Percentiles rank a stretch among this genome's conserved stretches.
Conservation (phyloP, 2,888 invertebrate genomes). For the Stenodema calcarata region DNA sequence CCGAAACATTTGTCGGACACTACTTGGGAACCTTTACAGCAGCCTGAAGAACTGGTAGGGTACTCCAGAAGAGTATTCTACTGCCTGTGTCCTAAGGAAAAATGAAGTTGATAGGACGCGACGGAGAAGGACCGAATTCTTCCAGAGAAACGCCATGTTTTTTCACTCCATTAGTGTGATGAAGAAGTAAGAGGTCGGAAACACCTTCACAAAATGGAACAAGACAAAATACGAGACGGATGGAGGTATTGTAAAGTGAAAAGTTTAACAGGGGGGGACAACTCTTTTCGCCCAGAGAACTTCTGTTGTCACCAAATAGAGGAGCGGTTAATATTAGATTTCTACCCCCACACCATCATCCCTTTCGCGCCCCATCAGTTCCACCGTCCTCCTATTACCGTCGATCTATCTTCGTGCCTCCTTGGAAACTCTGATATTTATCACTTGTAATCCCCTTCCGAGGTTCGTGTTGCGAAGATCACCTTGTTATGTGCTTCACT, state of each 20-base stretch:
- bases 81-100: background rate
- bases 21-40: no score
- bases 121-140: background rate
- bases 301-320: slow-evolving; percentile 25
- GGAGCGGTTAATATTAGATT: slow-evolving; percentile 6
- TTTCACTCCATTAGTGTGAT: slow-evolving; percentile 11
- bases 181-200: background rate
- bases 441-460: background rate
- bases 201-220: slow-evolving; percentile 29
- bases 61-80: no score
- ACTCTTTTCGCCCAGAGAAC: background rate
- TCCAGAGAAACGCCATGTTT: background rate
- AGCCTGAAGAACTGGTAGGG: no score
- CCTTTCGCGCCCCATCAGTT: background rate
- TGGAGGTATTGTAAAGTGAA: slow-evolving; percentile 9
- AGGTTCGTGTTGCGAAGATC: background rate
- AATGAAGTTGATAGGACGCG: background rate
- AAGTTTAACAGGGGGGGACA: background rate
- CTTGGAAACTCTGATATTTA: background rate
- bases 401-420: background rate
- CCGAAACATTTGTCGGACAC: no score
- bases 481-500: background rate
- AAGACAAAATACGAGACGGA: background rate
- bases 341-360: slow-evolving; percentile 1
- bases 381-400: background rate